A percentile compares a stretch with the other conserved stretches of the same genome.
phyloP scores from a whole-genome alignment of 2,797 vertebrate genomes.

The Sternarchorhynchus goeldii region DNA sequence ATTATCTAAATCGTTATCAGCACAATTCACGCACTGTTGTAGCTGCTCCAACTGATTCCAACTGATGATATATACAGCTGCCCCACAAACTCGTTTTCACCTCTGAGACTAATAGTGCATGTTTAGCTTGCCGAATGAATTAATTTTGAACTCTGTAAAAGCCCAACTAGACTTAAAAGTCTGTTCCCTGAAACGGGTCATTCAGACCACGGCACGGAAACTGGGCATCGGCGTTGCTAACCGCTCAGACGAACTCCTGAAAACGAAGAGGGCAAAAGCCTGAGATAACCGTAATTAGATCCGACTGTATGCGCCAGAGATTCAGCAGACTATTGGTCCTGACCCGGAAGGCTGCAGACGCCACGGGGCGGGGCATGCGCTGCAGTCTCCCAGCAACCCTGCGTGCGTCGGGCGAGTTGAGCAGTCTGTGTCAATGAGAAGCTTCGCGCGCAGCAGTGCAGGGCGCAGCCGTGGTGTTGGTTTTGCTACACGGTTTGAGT shows the following conservation, averaged over 20 bases:
- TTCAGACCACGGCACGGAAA: slow-evolving; percentile 34
- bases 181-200: slow-evolving; percentile 36
- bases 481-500: too few relatives aligned
- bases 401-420: slow-evolving; percentile 60
- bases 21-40: too few relatives aligned
- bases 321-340: slow-evolving; percentile 76
- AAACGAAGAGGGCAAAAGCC: slow-evolving; percentile 56
- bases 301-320: slow-evolving; percentile 74
- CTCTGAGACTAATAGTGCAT: not conserved
- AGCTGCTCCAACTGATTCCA: too few relatives aligned
- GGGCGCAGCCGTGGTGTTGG: not conserved
- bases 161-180: not conserved
- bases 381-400: slow-evolving; percentile 54
- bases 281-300: slow-evolving; percentile 72
- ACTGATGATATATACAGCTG: too few relatives aligned
- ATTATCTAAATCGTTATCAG: too few relatives aligned
- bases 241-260: slow-evolving; percentile 53
- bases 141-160: not conserved
- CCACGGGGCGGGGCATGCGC: slow-evolving; percentile 74
- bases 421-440: not conserved
- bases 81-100: not conserved
- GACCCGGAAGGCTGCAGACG: slow-evolving; percentile 72
- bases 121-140: not conserved
- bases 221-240: slow-evolving; percentile 43
- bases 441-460: not conserved